Base-by-base conservation (phyloP, 2,888 invertebrate genomes). In the Sepiola atlantica region DNA sequence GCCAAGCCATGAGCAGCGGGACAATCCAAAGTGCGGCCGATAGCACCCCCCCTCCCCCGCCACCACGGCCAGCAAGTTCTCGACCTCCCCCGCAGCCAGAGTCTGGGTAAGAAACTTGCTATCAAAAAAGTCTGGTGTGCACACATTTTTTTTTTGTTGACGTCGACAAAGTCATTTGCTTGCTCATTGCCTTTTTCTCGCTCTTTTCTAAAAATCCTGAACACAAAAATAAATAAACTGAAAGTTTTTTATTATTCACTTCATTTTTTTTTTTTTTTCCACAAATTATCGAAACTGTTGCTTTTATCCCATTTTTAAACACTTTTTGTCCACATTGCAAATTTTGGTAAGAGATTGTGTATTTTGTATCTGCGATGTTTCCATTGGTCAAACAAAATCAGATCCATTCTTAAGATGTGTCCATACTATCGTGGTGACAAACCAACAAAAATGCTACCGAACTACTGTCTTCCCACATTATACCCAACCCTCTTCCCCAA, bases 21-120 rank as follows among this genome's bases (percentile, higher is more conserved):
- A 35, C n/a, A n/a, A 61, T 28, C 94, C 94, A 94, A 94, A 94
- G 57, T 91, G 90, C 90, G 24, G 45, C 35, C 21, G 57, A 35
- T 61, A 94, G 90, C 35, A 32, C 92, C 10, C 92, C 92, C 45
- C 92, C 92, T 45, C 92, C 92, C 35, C 92, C 92, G 28, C 92
- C 92, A 45, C 92, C 92, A 35, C 92, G 92, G 28, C 92, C 92
- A 35, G 77, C 93, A n/a, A 55, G 93, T 35, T 35, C 93, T 35
- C 57, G 77, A 55, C 54, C 77, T 57, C 55, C 35, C 35, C 92
- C 45, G 24, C 92, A 28, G 35, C 55, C 55, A 45, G 45, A 92
- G 55, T 54, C 92, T 92, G 92, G 45, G 92, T 55, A 54, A 55
- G 55, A 55, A n/a, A 16, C 77, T 77, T 77, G n/a, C 77, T 77